Base-by-base conservation (phyloP, 2,888 invertebrate genomes). In the Ormyrus labotus region DNA sequence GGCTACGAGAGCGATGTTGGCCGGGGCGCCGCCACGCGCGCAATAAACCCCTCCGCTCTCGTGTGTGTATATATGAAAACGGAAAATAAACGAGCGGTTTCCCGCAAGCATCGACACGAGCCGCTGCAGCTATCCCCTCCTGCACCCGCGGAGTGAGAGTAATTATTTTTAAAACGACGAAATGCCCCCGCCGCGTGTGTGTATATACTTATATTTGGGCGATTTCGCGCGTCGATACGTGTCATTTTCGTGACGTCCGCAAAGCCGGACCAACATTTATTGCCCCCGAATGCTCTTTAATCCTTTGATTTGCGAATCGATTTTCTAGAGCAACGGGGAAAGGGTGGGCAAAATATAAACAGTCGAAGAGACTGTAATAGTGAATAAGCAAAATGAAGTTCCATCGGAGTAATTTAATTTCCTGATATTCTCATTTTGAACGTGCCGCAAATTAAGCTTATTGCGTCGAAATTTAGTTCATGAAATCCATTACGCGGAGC, bases 71-170 rank as follows among this genome's bases (percentile, higher is more conserved):
- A 60, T 70, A 58, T 70, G 68, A 67, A 57, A 77, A 50, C 64
- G 70, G 64, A 77, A 77, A 77, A 77, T 77, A 70, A 77, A 77
- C 64, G 67, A 67, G 77, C 57, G 77, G 70, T 71, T 70, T 70
- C 50, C 70, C 70, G 70, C 70, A 70, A 58, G 58, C 64, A 70
- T 77, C 58, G 77, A 77, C 64, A 63, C 51, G 58, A 70, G 10
- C 47, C 64, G 55, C 19, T 19, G 13, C 47, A 34, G 55, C 61
- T 76, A 47, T 48, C 19, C 2, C 1, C 64, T 48, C 47, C 10
- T 9, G 5, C 9, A n/a, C 10, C 45, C 4, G 5, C 61, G 34
- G 8, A 10, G 60, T 45, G 50, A 5, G 34, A 55, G 50, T 51
- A 76, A 69, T 69, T 63, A 64, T 76, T 69, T 63, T 63, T 10